Evolutionary conservation across 1,140 invertebrate genomes (phyloP).

Genomic region (Bombus difficillimus): DNA sequence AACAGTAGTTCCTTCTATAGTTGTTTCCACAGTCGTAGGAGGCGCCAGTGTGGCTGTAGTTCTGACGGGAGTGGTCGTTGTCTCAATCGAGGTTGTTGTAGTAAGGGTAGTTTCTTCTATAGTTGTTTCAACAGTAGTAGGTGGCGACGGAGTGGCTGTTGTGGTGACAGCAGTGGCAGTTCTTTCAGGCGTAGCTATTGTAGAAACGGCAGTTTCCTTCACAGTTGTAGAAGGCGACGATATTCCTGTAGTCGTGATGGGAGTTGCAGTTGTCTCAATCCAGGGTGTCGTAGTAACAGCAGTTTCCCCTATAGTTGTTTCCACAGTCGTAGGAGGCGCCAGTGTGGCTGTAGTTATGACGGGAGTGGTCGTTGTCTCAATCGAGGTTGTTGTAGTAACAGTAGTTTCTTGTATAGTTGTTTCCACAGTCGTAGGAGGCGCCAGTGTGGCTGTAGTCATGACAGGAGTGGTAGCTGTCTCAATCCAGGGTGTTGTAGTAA

Average conservation of each 20-base stretch:
- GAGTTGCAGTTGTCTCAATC: rapidly evolving
- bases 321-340: background rate
- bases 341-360: rapidly evolving
- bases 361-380: rapidly evolving
- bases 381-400: background rate
- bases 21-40: no score
- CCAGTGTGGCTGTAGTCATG: rapidly evolving
- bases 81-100: no score
- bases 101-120: rapidly evolving
- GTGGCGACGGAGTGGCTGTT: background rate
- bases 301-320: no score
- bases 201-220: no score
- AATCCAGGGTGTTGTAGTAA: no score
- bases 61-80: rapidly evolving
- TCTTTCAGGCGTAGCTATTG: no score
- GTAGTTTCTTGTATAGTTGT: no score
- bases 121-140: background rate
- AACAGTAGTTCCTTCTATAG: no score
- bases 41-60: no score
- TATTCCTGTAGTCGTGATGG: background rate
- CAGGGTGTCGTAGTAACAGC: background rate
- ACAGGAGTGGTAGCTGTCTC: no score
- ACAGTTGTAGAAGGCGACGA: background rate
- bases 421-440: no score
- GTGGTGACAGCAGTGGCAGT: background rate